phyloP scores from a whole-genome alignment of 2,797 vertebrate genomes.

The Cirrhinus mrigala region DNA sequence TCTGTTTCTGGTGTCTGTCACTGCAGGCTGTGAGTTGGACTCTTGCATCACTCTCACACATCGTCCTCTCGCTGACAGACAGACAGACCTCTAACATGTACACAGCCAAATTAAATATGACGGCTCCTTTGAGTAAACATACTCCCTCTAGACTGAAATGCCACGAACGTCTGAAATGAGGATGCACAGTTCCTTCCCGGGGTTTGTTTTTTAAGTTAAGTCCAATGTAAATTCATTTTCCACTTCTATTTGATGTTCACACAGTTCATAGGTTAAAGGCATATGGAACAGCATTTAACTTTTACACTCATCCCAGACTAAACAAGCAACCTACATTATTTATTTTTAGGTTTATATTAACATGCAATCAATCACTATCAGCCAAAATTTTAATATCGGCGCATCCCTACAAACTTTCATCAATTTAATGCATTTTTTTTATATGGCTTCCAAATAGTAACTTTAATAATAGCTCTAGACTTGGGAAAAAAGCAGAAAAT shows the following conservation, averaged over 20 bases:
- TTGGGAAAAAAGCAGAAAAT: too few relatives aligned
- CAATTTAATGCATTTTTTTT: background rate
- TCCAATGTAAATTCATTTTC: background rate
- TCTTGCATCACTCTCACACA: conserved; percentile 11
- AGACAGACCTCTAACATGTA: conserved; percentile 30
- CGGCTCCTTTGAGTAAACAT: conserved; percentile 7
- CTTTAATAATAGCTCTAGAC: too few relatives aligned
- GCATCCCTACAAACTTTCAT: too few relatives aligned
- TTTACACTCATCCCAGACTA: background rate
- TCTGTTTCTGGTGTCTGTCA: conserved; percentile 2
- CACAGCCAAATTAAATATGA: conserved; percentile 30
- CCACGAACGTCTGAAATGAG: background rate
- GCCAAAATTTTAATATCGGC: too few relatives aligned
- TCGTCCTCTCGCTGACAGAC: background rate
- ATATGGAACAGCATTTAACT: background rate
- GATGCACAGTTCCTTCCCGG: background rate
- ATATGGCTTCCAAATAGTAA: background rate
- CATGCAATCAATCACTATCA: background rate
- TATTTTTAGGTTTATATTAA: background rate
- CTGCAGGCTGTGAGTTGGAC: conserved; percentile 10
- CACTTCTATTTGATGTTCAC: background rate
- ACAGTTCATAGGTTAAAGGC: background rate
- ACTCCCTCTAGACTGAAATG: background rate
- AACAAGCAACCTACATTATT: background rate
- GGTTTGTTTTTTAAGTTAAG: background rate